These are phyloP conservation scores for Phylloscopus trochilus DNA, from an alignment of 2,113 vertebrate genomes.

Conservation along the genomic window DNA sequence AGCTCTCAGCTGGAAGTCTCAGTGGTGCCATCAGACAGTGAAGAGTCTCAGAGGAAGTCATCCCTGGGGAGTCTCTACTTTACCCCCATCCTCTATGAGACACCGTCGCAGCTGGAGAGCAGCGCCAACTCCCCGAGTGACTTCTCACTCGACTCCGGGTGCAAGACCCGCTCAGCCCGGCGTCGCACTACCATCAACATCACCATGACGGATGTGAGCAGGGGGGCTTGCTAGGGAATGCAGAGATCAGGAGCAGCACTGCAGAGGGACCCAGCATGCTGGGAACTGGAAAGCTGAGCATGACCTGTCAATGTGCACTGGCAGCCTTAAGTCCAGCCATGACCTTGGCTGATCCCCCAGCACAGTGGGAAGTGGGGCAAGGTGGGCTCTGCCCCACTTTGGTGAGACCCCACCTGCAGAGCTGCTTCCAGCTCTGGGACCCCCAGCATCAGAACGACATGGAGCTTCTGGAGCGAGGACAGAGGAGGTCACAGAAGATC, in stretches of 20 bases:
- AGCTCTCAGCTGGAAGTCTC: slow-evolving; percentile 58
- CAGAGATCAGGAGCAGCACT: not conserved
- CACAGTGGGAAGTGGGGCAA: fast-evolving
- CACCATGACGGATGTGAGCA: slow-evolving; percentile 85
- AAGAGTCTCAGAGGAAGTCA: slow-evolving; percentile 73
- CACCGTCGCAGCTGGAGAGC: slow-evolving; percentile 63
- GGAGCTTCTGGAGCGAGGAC: not conserved
- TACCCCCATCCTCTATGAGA: slow-evolving; percentile 78
- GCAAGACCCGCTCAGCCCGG: slow-evolving; percentile 76
- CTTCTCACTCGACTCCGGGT: slow-evolving; percentile 66
- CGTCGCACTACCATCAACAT: slow-evolving; percentile 87
- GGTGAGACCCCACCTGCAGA: not conserved
- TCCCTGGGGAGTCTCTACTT: slow-evolving; percentile 87
- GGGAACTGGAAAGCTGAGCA: not conserved
- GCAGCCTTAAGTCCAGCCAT: not conserved
- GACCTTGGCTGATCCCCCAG: not conserved
- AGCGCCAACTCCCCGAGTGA: slow-evolving; percentile 68
- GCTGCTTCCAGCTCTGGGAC: not conserved
- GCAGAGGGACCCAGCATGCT: not conserved
- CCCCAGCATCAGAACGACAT: not conserved
- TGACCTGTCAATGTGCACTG: not conserved
- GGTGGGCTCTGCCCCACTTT: not conserved
- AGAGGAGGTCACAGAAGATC: not conserved
- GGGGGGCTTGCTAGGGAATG: not conserved
- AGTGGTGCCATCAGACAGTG: slow-evolving; percentile 53